phyloP scores from a whole-genome alignment of 2,888 invertebrate species.

The Tigriopus californicus region DNA sequence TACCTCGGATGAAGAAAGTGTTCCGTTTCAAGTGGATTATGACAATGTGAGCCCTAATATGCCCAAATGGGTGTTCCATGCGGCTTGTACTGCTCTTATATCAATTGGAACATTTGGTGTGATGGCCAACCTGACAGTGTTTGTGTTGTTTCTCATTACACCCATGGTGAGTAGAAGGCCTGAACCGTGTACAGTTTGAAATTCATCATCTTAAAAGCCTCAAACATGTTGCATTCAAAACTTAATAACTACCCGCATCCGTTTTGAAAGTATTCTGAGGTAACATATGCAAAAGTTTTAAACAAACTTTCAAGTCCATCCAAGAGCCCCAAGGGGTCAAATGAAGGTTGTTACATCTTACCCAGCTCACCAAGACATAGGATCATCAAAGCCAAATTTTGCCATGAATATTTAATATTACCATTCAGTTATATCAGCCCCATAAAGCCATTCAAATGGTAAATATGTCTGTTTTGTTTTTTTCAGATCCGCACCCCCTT shows the following conservation, averaged over 20 bases:
- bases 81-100: background rate
- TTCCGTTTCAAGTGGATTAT: no score
- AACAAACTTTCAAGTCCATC: background rate
- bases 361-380: no score
- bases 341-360: no score
- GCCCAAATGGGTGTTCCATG: background rate
- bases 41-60: background rate
- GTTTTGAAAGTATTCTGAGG: background rate
- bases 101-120: background rate
- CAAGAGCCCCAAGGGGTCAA: no score
- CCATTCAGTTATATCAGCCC: no score
- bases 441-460: no score
- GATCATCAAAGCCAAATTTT: no score
- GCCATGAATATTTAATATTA: no score
- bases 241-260: background rate
- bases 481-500: constrained; percentile 9
- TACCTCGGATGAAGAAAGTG: no score
- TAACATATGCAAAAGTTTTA: background rate
- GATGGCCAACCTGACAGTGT: background rate
- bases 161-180: background rate
- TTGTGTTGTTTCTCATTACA: background rate
- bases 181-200: no score
- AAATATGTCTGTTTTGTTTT: no score
- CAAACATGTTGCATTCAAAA: no score
- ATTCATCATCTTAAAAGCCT: background rate